These are phyloP conservation scores for Agrotis puta DNA, from an alignment of 2,888 invertebrate genomes.

Conservation along the genomic window DNA sequence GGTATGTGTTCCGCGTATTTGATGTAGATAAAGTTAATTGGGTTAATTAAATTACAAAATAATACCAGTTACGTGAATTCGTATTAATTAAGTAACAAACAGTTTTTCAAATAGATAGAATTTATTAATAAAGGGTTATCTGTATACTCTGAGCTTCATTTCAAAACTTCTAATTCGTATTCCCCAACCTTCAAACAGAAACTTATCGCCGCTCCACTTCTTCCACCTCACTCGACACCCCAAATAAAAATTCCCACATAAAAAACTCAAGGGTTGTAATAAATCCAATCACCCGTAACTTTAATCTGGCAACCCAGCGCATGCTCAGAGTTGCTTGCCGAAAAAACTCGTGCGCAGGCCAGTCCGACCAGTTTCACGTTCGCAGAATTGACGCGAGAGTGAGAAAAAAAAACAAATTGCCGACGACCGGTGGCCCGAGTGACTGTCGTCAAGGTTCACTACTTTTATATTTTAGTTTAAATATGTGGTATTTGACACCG, in stretches of 20 bases:
- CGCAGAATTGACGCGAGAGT: slow-evolving; percentile 81
- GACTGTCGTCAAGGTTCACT: slow-evolving; percentile 86
- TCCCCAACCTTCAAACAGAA: background rate
- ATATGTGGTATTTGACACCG: slow-evolving; percentile 53
- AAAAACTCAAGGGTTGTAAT: slow-evolving; percentile 61
- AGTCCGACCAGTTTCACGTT: slow-evolving; percentile 86
- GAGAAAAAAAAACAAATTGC: slow-evolving; percentile 83
- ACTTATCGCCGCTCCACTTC: slow-evolving; percentile 17
- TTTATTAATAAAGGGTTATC: background rate
- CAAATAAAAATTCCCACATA: slow-evolving; percentile 43
- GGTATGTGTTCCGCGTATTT: slow-evolving; percentile 21
- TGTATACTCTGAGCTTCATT: background rate
- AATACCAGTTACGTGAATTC: background rate
- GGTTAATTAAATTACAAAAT: slow-evolving; percentile 16
- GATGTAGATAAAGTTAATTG: slow-evolving; percentile 20
- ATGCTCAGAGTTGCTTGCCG: slow-evolving; percentile 77
- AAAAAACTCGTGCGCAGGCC: slow-evolving; percentile 84
- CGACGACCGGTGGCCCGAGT: slow-evolving; percentile 77
- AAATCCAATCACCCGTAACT: slow-evolving; percentile 58
- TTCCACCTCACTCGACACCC: slow-evolving; percentile 34
- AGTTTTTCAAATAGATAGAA: background rate
- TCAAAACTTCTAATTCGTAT: background rate
- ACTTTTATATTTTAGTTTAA: slow-evolving; percentile 77
- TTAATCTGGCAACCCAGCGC: slow-evolving; percentile 75
- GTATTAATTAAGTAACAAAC: background rate